Percentiles rank a stretch among this genome's conserved stretches.
Evolutionary conservation across 2,797 vertebrate genomes (phyloP).

Genomic region (Clamator glandarius): DNA sequence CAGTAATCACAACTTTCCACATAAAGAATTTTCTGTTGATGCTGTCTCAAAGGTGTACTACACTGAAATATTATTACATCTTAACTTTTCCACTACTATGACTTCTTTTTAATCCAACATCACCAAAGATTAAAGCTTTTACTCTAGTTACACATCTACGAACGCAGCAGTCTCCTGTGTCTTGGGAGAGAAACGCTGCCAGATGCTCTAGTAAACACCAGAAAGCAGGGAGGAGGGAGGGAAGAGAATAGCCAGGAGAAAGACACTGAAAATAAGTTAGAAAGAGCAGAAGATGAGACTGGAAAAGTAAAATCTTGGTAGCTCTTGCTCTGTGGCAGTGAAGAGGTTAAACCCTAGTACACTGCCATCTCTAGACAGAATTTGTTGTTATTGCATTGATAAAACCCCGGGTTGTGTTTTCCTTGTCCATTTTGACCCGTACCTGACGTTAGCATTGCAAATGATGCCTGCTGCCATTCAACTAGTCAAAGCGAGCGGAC

Average conservation of each 20-base stretch:
- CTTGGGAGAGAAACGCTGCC: conserved; percentile 55
- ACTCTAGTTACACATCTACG: conserved; percentile 47
- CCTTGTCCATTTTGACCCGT: conserved; percentile 71
- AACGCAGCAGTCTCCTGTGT: conserved; percentile 53
- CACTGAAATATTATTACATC: conserved; percentile 30
- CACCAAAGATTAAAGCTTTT: conserved; percentile 60
- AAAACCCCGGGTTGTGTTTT: conserved; percentile 64
- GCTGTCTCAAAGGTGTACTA: not conserved
- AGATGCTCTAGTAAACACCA: conserved; percentile 60
- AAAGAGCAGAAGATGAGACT: not conserved
- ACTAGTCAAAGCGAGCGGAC: conserved; percentile 7
- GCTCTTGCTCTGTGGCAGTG: not conserved
- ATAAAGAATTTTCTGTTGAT: not conserved
- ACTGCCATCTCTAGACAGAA: conserved; percentile 51
- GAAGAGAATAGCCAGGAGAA: not conserved
- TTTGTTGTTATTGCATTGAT: conserved; percentile 67
- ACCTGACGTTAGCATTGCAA: conserved; percentile 72
- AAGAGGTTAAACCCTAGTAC: conserved; percentile 59
- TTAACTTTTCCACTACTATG: conserved; percentile 39
- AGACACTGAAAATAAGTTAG: not conserved
- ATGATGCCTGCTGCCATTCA: conserved; percentile 68
- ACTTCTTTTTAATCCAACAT: conserved; percentile 46
- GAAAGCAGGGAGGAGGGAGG: not conserved
- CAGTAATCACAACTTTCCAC: not conserved
- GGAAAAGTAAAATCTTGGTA: not conserved